Evolutionary conservation across 2,888 invertebrate species (phyloP), one percentile per base, ranked within the genome.

Genomic region (Drosophila nr. medialis): DNA sequence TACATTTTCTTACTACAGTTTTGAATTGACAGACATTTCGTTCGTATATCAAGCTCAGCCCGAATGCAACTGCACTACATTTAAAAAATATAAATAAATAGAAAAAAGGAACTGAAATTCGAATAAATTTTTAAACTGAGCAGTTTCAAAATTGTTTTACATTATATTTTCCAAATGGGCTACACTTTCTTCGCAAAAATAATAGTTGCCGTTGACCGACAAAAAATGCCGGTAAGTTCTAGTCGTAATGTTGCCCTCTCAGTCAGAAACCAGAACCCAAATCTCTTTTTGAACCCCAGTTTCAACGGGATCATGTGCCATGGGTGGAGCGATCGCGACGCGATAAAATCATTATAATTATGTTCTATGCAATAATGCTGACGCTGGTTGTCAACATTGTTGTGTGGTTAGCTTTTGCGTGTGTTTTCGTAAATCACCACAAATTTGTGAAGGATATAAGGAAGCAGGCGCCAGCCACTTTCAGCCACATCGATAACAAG

Each of bases 261-360:
- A 45, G 45, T 21, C 21, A 21, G 7, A 45, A 40, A 29, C 5
- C 5, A 56, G 13, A 40, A 21, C 10, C n/a, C 7, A 34, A 36
- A 7, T 27, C 29, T n/a, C 38, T 13, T 27, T 38, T 29, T 29
- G n/a, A 38, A 36, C 15, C 3, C 24, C 61, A 65, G 77, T 54
- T 61, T 13, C 54, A 40, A 27, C 18, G n/a, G 6, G 21, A 63
- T 10, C 59, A 40, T 38, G n/a, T 53, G 45, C 64, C 81, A 27
- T 86, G 76, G 81, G 38, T 2, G 1, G 55, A 66, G 18, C 75
- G 74, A 2, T 29, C 50, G 24, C 48, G 50, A 2, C 64, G 75
- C 1, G 71, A 87, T 11, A 77, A 80, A 58, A 6, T 54, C 4
- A 55, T 74, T 27, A 74, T 74, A 7, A 42, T 72, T 7, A 2